These are phyloP conservation scores for Caenorhabditis afra DNA, from an alignment of 2,888 invertebrate genomes.

Conservation along the genomic window DNA sequence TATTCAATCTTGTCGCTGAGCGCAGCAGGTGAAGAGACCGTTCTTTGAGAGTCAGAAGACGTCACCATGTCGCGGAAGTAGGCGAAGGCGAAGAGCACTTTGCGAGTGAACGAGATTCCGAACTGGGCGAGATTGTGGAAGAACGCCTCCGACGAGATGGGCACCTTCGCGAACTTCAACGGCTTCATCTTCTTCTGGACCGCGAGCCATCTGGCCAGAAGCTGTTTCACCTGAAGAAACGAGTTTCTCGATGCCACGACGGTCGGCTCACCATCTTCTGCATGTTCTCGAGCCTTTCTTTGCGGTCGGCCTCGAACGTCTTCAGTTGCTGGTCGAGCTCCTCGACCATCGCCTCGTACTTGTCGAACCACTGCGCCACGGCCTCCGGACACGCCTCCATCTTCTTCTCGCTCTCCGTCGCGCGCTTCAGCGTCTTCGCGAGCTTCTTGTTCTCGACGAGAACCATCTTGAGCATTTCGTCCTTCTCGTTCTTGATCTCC, in stretches of 20 bases:
- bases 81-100: conserved; percentile 27
- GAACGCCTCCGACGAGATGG: neutral
- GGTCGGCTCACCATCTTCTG: conserved; percentile 4
- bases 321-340: conserved; percentile 29
- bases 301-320: conserved; percentile 12
- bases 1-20: too few relatives aligned
- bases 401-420: conserved; percentile 44
- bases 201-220: conserved; percentile 14
- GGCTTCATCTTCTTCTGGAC: conserved; percentile 17
- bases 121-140: conserved; percentile 27
- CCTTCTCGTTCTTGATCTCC: conserved; percentile 16
- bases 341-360: conserved; percentile 27
- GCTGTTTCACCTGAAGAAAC: conserved; percentile 12
- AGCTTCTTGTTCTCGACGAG: conserved; percentile 17
- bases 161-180: neutral
- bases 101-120: conserved; percentile 22
- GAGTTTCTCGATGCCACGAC: too few relatives aligned
- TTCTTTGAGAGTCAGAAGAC: neutral
- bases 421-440: conserved; percentile 16
- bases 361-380: conserved; percentile 20
- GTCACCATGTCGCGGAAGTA: conserved; percentile 27
- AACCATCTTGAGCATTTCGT: conserved; percentile 28
- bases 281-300: conserved; percentile 14
- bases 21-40: neutral
- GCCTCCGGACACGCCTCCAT: conserved; percentile 28